phyloP scores from a whole-genome alignment of 1,140 invertebrate genomes.

The Caenorhabditis remanei region DNA sequence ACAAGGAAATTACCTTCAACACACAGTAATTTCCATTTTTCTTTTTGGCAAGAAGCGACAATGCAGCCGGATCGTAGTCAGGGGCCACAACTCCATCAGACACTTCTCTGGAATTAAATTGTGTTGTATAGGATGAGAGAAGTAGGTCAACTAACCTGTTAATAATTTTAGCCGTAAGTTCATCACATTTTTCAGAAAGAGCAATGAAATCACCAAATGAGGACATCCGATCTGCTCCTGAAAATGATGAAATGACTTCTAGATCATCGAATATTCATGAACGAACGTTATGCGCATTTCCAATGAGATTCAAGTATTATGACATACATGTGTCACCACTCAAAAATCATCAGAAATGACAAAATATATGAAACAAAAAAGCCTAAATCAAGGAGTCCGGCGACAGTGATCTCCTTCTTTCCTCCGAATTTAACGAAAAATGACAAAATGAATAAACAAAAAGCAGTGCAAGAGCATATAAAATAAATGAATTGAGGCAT shows the following conservation, averaged over 20 bases:
- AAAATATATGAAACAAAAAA: constrained; percentile 45
- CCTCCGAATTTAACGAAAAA: not conserved
- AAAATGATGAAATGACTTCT: constrained; percentile 15
- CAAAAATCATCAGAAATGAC: not conserved
- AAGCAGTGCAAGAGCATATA: constrained; percentile 15
- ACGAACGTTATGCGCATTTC: too few species aligned
- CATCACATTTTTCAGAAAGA: constrained; percentile 91
- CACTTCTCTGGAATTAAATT: constrained; percentile 81
- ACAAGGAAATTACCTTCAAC: constrained; percentile 81
- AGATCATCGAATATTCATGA: not conserved
- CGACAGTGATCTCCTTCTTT: constrained; percentile 35
- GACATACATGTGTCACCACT: not conserved
- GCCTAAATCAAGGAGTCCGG: constrained; percentile 42
- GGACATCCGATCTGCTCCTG: constrained; percentile 96
- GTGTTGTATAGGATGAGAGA: not conserved
- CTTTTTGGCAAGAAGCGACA: constrained; percentile 92
- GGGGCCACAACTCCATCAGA: constrained; percentile 97
- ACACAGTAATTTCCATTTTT: constrained; percentile 94
- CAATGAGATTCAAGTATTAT: not conserved
- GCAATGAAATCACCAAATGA: constrained; percentile 98
- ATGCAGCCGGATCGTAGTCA: constrained; percentile 87
- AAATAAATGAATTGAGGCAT: not conserved
- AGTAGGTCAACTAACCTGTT: constrained; percentile 68
- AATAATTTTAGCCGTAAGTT: constrained; percentile 85
- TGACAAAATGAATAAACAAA: not conserved